Evolutionary conservation across 2,888 invertebrate species (phyloP), one percentile per base, ranked within the genome.

Genomic region (Pollenia griseotomentosa): DNA sequence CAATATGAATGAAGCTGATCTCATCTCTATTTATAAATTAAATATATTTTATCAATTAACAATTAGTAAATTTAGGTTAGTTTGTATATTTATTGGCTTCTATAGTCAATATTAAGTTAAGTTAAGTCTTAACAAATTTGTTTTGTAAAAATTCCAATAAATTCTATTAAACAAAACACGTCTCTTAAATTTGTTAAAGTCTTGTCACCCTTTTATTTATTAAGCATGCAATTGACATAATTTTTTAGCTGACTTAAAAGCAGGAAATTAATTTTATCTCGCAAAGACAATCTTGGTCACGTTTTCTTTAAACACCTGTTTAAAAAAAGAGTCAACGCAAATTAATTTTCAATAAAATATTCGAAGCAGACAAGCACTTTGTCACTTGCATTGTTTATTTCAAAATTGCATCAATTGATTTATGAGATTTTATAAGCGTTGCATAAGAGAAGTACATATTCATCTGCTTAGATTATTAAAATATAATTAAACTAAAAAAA

Each of bases 261-360:
- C 42, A 82, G 75, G 44, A 75, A 75, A 75, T 68, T 68, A 33
- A 57, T 51, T 8, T 42, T 80, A 82, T 82, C 82, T 40, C 2
- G 9, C 4, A 44, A 10, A 68, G 74, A 68, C 75, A 42, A 83
- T 83, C 75, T 75, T 7, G 77, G 75, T 12, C 83, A 83, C 83
- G 83, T 83, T 83, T 77, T 11, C 33, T 61, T 75, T 12, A 68
- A 68, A 40, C 23, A 75, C 7, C 16, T 61, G 66, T 51, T 46
- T 9, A 48, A 19, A n/a, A 61, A 57, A 9, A 80, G 8, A 48
- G 48, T 55, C 53, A 55, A 10, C 19, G 48, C 46, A 82, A 59
- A 75, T 75, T 82, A 82, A 77, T 75, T 83, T 19, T 1, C 16
- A 61, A 77, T 75, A 77, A 75, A 70, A 53, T 83, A 83, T 83